Percentiles rank a stretch among this genome's conserved stretches.
Conservation (phyloP, 2,113 vertebrate species). For the Heloderma charlesbogerti region DNA sequence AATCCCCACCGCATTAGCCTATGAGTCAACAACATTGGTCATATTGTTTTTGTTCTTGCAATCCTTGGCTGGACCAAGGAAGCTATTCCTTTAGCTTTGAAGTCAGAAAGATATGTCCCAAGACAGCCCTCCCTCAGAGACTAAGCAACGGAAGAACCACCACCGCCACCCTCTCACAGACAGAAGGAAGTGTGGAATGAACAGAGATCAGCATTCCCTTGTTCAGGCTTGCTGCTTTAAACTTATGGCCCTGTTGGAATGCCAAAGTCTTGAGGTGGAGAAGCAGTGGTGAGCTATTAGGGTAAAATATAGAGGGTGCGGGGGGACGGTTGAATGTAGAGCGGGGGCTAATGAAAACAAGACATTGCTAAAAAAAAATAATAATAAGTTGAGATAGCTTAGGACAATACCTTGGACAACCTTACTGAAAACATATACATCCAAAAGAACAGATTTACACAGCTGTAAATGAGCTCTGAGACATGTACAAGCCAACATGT, state of each 20-base stretch:
- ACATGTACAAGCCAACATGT: conserved; percentile 25
- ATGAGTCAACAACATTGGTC: neutral
- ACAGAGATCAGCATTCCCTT: neutral
- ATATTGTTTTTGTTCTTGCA: neutral
- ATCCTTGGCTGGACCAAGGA: neutral
- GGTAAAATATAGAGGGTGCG: neutral
- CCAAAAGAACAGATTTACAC: neutral
- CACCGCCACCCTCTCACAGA: neutral
- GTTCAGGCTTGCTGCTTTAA: conserved; percentile 4
- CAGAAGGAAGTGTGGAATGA: neutral
- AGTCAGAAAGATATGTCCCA: neutral
- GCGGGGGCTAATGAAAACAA: neutral
- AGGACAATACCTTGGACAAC: neutral
- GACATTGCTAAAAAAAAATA: neutral
- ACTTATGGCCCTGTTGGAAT: neutral
- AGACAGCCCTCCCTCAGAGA: neutral
- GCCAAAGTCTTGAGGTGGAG: neutral
- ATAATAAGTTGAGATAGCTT: neutral
- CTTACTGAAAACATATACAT: neutral
- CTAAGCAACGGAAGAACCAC: neutral
- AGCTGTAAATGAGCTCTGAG: neutral
- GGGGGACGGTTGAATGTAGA: neutral
- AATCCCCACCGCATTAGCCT: neutral
- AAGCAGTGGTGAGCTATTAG: neutral
- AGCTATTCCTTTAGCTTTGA: neutral